phyloP scores from a whole-genome alignment of 2,113 vertebrate species.

The Syrrhaptes paradoxus region DNA sequence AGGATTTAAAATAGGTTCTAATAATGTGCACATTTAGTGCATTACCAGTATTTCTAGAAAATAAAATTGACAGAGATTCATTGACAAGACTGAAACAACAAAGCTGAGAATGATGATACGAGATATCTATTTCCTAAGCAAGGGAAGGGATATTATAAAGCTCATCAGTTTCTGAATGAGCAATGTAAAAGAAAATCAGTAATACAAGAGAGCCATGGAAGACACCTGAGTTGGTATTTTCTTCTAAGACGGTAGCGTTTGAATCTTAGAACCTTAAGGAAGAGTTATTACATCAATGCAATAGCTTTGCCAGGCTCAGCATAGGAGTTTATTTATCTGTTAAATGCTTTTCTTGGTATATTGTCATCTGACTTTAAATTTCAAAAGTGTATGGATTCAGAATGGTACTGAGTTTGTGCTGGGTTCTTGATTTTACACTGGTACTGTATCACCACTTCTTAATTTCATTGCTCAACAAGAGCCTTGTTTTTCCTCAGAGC shows the following conservation, averaged over 20 bases:
- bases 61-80: slow-evolving; percentile 1
- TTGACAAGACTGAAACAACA: not conserved
- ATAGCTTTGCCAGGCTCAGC: not conserved
- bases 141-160: not conserved
- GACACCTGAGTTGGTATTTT: not conserved
- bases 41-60: not conserved
- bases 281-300: not conserved
- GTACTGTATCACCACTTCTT: not conserved
- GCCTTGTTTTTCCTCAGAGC: not conserved
- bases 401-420: not conserved
- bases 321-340: not conserved
- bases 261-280: not conserved
- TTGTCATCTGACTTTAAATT: not conserved
- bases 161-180: not conserved
- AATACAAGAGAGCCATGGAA: not conserved
- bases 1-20: slow-evolving; percentile 6
- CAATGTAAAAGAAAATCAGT: not conserved
- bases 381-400: not conserved
- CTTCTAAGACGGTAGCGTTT: not conserved
- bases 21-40: not conserved
- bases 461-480: not conserved
- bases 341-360: not conserved
- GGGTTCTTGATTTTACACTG: not conserved
- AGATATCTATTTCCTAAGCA: not conserved
- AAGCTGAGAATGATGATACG: not conserved